A percentile compares a stretch with the other conserved stretches of the same genome.
These are phyloP conservation scores for Poecilobothrus nobilitatus DNA, from an alignment of 2,888 invertebrate species.

Conservation along the genomic window DNA sequence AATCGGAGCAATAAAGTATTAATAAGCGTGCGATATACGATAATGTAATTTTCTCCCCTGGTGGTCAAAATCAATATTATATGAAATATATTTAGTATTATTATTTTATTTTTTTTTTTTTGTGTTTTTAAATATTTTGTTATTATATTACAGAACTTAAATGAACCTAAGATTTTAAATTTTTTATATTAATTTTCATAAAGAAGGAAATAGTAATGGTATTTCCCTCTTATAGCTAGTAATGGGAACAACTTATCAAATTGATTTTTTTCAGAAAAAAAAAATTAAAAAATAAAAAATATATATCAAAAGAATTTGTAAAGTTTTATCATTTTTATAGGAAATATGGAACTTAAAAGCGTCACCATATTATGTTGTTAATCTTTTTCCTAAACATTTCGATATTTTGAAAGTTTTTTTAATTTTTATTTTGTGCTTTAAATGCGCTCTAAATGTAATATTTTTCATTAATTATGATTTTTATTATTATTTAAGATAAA, in stretches of 20 bases:
- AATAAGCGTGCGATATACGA: background rate
- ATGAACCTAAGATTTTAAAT: background rate
- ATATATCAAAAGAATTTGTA: too few relatives aligned
- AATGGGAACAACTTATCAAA: conserved; percentile 1
- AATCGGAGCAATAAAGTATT: background rate
- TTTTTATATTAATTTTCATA: too few relatives aligned
- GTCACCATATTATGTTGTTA: background rate
- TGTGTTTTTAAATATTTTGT: background rate
- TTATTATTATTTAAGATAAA: too few relatives aligned
- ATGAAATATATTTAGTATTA: background rate
- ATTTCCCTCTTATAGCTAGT: background rate
- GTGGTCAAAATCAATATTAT: background rate
- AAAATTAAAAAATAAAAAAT: background rate
- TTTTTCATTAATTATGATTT: too few relatives aligned
- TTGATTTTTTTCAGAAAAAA: background rate
- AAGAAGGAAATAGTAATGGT: background rate
- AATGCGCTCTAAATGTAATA: too few relatives aligned
- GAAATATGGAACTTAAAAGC: background rate
- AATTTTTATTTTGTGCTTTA: too few relatives aligned
- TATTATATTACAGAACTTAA: background rate
- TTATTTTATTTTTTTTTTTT: background rate
- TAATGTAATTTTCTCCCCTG: background rate
- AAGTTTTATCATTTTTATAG: background rate
- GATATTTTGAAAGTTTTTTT: too few relatives aligned
- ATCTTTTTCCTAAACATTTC: too few relatives aligned